phyloP scores from a whole-genome alignment of 1,140 invertebrate species.

The Leguminivora glycinivorella region DNA sequence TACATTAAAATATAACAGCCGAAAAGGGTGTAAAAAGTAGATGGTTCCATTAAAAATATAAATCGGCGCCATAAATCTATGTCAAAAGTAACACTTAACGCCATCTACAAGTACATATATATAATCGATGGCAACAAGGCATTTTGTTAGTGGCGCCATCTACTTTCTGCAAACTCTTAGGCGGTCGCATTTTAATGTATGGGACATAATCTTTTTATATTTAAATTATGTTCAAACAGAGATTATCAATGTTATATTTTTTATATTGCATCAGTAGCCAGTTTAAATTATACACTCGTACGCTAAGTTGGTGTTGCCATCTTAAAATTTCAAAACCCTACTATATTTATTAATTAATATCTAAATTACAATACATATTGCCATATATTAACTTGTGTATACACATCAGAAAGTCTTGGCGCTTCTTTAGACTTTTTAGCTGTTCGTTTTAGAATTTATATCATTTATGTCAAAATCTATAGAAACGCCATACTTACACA shows the following conservation, averaged over 20 bases:
- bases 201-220: too few relatives aligned
- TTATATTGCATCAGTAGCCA: neutral
- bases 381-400: conserved; percentile 28
- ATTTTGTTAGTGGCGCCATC: too few relatives aligned
- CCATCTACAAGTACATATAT: too few relatives aligned
- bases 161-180: too few relatives aligned
- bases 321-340: conserved; percentile 17
- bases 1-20: too few relatives aligned
- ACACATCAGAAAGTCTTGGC: neutral
- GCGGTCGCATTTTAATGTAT: too few relatives aligned
- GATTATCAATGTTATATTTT: too few relatives aligned
- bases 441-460: neutral
- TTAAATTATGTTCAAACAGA: too few relatives aligned
- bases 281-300: neutral
- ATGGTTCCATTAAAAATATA: neutral
- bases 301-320: conserved; percentile 21
- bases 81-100: too few relatives aligned
- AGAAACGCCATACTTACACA: conserved; percentile 2
- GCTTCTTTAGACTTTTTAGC: neutral
- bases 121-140: too few relatives aligned
- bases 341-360: conserved; percentile 13
- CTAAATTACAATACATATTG: conserved; percentile 25
- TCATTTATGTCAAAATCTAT: neutral
- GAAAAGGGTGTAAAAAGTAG: too few relatives aligned
- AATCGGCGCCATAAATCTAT: neutral